These are phyloP conservation scores for Sphecodes monilicornis DNA, from an alignment of 2,888 invertebrate species.

Conservation along the genomic window DNA sequence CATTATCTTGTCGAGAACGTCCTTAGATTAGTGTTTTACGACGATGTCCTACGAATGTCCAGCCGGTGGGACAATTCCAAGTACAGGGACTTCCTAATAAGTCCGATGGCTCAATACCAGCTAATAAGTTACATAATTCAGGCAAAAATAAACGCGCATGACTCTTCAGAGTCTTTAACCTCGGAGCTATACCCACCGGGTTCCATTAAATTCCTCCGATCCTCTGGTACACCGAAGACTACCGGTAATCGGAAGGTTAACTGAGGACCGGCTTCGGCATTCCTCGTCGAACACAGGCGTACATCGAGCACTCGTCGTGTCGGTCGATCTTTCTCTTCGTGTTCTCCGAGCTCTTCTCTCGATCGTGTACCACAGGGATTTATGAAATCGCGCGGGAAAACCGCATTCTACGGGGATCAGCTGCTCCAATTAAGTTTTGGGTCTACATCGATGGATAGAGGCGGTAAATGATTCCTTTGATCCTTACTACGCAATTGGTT, in stretches of 20 bases:
- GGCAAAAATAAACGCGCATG: conserved; percentile 53
- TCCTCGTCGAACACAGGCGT: conserved; percentile 71
- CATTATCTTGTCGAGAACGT: background rate
- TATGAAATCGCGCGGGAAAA: conserved; percentile 38
- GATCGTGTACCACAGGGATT: conserved; percentile 57
- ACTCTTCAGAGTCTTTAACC: conserved; percentile 71
- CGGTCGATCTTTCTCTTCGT: conserved; percentile 55
- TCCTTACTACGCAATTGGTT: background rate
- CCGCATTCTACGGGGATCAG: conserved; percentile 30
- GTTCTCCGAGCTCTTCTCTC: conserved; percentile 34
- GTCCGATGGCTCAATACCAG: conserved; percentile 16
- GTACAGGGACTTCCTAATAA: background rate
- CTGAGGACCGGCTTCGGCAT: conserved; percentile 63
- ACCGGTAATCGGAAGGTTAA: conserved; percentile 72
- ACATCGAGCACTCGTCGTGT: conserved; percentile 64
- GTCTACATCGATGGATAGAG: background rate
- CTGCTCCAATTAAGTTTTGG: conserved; percentile 17
- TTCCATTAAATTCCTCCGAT: conserved; percentile 78
- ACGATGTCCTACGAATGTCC: background rate
- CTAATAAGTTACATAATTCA: background rate
- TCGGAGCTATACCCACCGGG: conserved; percentile 74
- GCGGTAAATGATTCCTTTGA: background rate
- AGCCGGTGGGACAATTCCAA: background rate
- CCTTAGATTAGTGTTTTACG: background rate
- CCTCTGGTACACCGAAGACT: conserved; percentile 64